Evolutionary conservation across 2,888 invertebrate genomes (phyloP), one percentile per base, ranked within the genome.

Genomic region (Nomada flava): DNA sequence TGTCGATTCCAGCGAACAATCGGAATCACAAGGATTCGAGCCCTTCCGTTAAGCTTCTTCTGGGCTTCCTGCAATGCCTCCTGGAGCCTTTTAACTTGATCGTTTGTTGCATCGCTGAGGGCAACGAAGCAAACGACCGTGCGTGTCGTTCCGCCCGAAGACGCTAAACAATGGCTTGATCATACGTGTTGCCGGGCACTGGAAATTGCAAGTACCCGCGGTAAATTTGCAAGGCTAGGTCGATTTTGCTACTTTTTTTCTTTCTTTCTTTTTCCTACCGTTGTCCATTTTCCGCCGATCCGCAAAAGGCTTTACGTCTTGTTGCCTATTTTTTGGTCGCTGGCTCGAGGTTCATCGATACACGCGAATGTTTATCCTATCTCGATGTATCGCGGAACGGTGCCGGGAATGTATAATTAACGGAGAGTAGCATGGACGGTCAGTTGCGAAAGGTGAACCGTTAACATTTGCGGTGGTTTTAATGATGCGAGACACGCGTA

Each of bases 71-170:
- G 36, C 36, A 57, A 57, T 20, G 15, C 20, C 20, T 52, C 18
- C 18, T 29, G 23, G 11, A 13, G n/a, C 7, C 18, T 65, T 29
- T 15, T 36, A 26, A 42, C 53, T 36, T 55, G 10, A 20, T 68
- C 68, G 2, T 36, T 29, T 36, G 15, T 13, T 10, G 11, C 44
- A 26, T 36, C 47, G 36, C 47, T 18, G n/a, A n/a, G 23, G 18
- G 52, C 60, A 23, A 18, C 13, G 59, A 73, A 70, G 69, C 42
- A 57, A 52, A 57, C 63, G 59, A 13, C 42, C 29, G 50, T 76
- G 69, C 79, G 76, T 69, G 69, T 57, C 79, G 79, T 79, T 76
- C 76, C 79, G 67, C 29, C 69, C 63, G 69, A 64, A 63, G 76
- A 70, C 76, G 57, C 50, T 64, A 29, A 57, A 79, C 76, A 64